Evolutionary conservation across 23 tunicate genomes (phyloP), one percentile per base, ranked within the genome.

Genomic region (Halocynthia roretzi): DNA sequence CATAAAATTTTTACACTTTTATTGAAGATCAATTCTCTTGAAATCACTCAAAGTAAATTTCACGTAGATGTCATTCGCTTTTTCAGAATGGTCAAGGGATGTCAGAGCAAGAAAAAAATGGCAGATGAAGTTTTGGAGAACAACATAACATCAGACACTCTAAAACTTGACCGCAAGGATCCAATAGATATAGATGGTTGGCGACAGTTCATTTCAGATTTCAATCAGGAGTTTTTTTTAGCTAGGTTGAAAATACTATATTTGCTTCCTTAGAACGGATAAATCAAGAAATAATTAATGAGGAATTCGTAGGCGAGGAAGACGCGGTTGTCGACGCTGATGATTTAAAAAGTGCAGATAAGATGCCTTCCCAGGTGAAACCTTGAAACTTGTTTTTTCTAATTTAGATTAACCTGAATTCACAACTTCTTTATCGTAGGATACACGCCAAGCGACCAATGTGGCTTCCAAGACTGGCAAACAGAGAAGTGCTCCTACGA

Each of bases 281-380:
- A 21, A 6, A 74, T n/a, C 78, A 74, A 54, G 78, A 74, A 54
- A 74, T 74, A 20, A 74, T 74, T 64, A 50, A 74, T 4, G 62
- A 23, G 14, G 78, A 74, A 54, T 74, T 53, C 56, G 21, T 74
- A n/a, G 78, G 78, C n/a, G 78, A 74, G 21, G 64, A 74, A 8
- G 64, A 54, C 1, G 31, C 53, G 19, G 78, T 54, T 48, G 63
- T 74, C 1, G 56, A 62, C 8, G 78, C 64, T 5, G 22, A 74
- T 18, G 78, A 74, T 56, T 6, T 74, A 4, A 14, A 54, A 56
- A 50, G 2, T 8, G 40, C 71, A 19, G 18, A n/a, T 2, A 67
- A 67, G 2, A 49, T 40, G 4, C 44, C 44, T 31, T 31, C 44
- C 44, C 44, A 31, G 44, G 44, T 31, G 44, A 31, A 31, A 31